Conservation (phyloP, 2,888 invertebrate species). For the Gymnocheta viridis region DNA sequence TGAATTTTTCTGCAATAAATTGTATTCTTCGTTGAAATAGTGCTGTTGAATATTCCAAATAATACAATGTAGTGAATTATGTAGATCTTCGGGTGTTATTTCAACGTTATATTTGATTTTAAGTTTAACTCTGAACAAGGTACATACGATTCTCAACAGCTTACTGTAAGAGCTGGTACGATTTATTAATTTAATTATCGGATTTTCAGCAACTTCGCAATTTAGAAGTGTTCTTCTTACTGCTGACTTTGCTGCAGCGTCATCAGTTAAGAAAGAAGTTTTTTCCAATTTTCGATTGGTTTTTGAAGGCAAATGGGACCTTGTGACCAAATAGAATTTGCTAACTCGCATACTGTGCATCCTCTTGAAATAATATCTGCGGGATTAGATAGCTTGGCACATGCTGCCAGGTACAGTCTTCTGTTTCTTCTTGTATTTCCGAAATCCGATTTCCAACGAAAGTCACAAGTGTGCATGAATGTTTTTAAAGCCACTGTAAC, state of each 20-base stretch:
- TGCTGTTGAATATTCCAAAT: constrained; percentile 27
- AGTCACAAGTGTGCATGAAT: constrained; percentile 43
- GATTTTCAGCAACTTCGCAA: too few relatives aligned
- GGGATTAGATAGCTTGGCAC: constrained; percentile 44
- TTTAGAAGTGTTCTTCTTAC: too few relatives aligned
- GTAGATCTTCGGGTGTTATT: constrained; percentile 5
- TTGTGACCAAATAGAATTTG: constrained; percentile 33
- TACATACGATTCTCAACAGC: too few relatives aligned
- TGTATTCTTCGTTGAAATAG: too few relatives aligned
- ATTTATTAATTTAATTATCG: too few relatives aligned
- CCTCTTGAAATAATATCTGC: constrained; percentile 59
- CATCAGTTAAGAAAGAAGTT: too few relatives aligned
- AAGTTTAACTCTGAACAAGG: too few relatives aligned
- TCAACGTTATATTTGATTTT: too few relatives aligned
- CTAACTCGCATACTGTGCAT: constrained; percentile 40
- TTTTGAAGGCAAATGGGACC: background rate
- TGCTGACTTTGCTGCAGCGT: too few relatives aligned
- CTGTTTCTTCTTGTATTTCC: constrained; percentile 47
- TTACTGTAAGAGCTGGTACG: too few relatives aligned
- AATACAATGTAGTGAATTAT: constrained; percentile 1
- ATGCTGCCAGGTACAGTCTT: constrained; percentile 47
- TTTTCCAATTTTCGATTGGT: constrained; percentile 4
- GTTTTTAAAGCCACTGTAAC: constrained; percentile 37
- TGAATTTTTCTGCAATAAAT: background rate
- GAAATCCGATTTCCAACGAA: constrained; percentile 56